Base-by-base conservation (phyloP, 2,888 invertebrate species). In the Parapristionchus giblindavisi region DNA sequence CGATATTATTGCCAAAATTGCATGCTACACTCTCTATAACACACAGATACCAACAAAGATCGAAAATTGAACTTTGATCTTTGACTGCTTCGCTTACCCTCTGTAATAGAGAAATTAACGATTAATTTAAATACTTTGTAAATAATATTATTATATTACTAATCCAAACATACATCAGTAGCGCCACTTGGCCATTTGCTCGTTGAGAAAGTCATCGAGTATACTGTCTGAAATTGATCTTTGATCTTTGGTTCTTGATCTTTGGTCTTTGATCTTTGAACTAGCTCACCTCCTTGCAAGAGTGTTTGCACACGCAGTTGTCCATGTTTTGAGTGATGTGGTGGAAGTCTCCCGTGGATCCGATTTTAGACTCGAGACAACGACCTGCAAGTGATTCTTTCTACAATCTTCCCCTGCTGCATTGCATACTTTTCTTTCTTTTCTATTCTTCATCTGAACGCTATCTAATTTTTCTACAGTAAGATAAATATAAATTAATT, bases 101-200 rank as follows among this genome's bases (percentile, higher is more conserved):
- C 63, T 65, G 63, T 29, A 65, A 63, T 36, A 21, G 24, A 32
- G 27, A 3, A 5, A 8, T 4, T 6, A 32, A 4, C 2, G 29
- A 56, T 56, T 56, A 11, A 29, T 8, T 54, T 5, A 54, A 11
- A 24, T n/a, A n/a, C 8, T 6, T 8, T 14, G 34, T 34, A 34
- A 8, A 60, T 36, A 21, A 34, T 60, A 32, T 58, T n/a, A 38
- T 8, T 27, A 60, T 6, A 34, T 2, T 21, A 34, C n/a, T 3
- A 17, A 8, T 11, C n/a, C 8, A 60, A 60, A 43, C 4, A 61
- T 52, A 81, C 83, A 75, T 83, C 83, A 24, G 83, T 83, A 0
- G 83, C 83, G 29, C 83, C 83, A n/a, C 82, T 82, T 36, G 83
- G 83, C 83, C 83, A 83, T 78, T 83, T 83, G 24, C 78, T 77